These are phyloP conservation scores for Fulmarus glacialis DNA, from an alignment of 2,113 vertebrate genomes.

Conservation along the genomic window DNA sequence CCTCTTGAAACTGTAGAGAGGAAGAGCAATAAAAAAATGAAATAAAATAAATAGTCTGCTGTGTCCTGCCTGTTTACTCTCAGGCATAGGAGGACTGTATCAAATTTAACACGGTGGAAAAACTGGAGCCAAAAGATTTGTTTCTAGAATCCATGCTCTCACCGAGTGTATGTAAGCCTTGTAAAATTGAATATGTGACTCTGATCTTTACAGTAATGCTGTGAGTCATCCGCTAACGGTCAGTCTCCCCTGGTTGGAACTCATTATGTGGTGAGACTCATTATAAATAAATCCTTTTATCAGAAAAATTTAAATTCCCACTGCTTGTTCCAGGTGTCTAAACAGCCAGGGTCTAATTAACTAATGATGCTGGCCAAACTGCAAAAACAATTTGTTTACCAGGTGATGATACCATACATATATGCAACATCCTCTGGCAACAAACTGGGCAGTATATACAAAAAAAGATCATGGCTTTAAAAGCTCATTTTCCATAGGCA, in stretches of 20 bases:
- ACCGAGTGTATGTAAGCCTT: not conserved
- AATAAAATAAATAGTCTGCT: constrained; percentile 29
- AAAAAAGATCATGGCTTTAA: not conserved
- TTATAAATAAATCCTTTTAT: constrained; percentile 72
- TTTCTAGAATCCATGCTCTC: not conserved
- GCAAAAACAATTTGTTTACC: constrained; percentile 14
- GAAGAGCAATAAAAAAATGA: constrained; percentile 26
- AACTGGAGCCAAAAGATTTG: not conserved
- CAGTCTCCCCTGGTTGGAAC: constrained; percentile 4
- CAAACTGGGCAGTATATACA: not conserved
- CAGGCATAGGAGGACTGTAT: not conserved
- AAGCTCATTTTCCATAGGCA: not conserved
- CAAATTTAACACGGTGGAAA: not conserved
- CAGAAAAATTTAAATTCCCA: constrained; percentile 56
- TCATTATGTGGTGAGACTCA: constrained; percentile 37
- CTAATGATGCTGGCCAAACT: constrained; percentile 47
- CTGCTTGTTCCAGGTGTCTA: constrained; percentile 57
- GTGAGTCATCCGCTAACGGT: constrained; percentile 46
- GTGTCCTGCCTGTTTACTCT: constrained; percentile 21
- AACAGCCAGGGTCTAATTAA: constrained; percentile 61
- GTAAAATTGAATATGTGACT: not conserved
- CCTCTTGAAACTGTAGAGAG: not conserved
- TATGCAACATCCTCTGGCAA: not conserved
- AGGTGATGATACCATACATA: not conserved
- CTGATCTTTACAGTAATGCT: constrained; percentile 25